Evolutionary conservation across 2,113 vertebrate species (phyloP).

Genomic region (Pelobates fuscus): DNA sequence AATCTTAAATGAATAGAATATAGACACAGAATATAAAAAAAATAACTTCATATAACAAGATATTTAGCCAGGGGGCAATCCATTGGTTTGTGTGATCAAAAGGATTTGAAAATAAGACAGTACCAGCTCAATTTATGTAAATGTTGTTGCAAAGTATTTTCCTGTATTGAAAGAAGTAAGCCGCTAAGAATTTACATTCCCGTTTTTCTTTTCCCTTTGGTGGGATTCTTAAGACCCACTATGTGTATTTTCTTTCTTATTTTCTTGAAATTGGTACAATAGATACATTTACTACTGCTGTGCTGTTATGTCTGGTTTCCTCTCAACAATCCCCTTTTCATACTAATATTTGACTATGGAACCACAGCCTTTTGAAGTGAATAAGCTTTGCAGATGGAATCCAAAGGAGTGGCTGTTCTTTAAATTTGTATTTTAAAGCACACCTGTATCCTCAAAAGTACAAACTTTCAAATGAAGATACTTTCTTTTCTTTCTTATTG

Average conservation of each 20-base stretch:
- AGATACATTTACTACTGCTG: neutral
- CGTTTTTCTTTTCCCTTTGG: neutral
- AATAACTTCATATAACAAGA: slow-evolving; percentile 30
- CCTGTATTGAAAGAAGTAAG: slow-evolving; percentile 22
- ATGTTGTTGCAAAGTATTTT: slow-evolving; percentile 26
- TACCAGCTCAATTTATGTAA: slow-evolving; percentile 28
- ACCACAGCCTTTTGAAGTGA: slow-evolving; percentile 6
- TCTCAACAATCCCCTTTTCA: neutral
- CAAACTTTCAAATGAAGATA: neutral
- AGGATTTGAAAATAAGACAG: slow-evolving; percentile 17
- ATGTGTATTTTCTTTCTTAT: neutral
- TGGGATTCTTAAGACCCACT: neutral
- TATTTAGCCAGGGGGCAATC: slow-evolving; percentile 35
- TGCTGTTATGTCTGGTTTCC: slow-evolving; percentile 1
- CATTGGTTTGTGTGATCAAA: slow-evolving; percentile 39
- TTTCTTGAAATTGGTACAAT: slow-evolving; percentile 5
- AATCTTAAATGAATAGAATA: slow-evolving; percentile 27
- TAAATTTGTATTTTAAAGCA: slow-evolving; percentile 18
- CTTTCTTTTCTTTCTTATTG: too few relatives aligned
- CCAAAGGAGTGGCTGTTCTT: slow-evolving; percentile 24
- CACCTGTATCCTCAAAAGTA: slow-evolving; percentile 20
- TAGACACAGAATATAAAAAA: slow-evolving; percentile 31
- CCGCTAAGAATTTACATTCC: slow-evolving; percentile 5
- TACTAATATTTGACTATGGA: slow-evolving; percentile 6
- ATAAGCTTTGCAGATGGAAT: neutral